Evolutionary conservation across 2,113 vertebrate species (phyloP).

Genomic region (Platysteira castanea): DNA sequence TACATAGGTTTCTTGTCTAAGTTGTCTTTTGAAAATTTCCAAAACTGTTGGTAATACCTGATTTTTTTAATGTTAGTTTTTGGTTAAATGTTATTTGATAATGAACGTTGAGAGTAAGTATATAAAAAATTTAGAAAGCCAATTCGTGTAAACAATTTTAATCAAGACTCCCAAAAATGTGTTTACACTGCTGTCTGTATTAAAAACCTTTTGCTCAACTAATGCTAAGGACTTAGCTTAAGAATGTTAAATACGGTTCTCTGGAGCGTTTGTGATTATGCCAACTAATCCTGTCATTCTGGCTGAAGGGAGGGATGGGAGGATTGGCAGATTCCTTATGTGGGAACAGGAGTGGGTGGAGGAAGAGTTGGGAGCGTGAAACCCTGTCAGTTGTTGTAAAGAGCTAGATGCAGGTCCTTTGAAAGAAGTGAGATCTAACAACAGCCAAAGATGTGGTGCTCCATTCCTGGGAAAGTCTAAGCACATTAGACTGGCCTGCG

Average conservation of each 20-base stretch:
- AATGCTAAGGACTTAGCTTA: background rate
- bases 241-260: background rate
- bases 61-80: background rate
- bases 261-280: background rate
- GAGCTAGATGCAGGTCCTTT: background rate
- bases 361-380: background rate
- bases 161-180: background rate
- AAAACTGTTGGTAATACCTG: background rate
- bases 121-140: background rate
- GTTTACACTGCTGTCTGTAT: background rate
- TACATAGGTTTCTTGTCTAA: background rate
- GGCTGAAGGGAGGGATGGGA: background rate
- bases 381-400: background rate
- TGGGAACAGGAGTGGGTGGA: background rate
- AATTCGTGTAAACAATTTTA: background rate
- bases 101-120: background rate
- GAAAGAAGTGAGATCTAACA: background rate
- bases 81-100: background rate
- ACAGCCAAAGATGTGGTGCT: background rate
- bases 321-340: background rate
- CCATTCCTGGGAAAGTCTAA: background rate
- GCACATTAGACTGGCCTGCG: background rate
- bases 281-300: background rate
- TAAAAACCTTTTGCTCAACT: background rate
- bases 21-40: background rate